These are phyloP conservation scores for Chloroceryle aenea DNA, from an alignment of 2,113 vertebrate genomes.

Conservation along the genomic window DNA sequence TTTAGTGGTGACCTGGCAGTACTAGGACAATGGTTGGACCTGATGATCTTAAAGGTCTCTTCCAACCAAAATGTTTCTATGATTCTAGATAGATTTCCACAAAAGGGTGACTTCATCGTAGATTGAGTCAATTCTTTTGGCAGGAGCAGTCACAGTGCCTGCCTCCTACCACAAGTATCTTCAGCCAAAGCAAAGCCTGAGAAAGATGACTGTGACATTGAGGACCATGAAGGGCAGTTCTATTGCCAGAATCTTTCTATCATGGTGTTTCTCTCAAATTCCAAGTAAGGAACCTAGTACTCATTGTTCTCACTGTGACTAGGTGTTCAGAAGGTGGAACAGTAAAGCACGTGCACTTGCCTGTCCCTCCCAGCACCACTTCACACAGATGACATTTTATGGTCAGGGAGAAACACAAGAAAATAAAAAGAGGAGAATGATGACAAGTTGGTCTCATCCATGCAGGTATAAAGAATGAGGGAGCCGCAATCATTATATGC, in stretches of 20 bases:
- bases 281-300: background rate
- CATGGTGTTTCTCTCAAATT: background rate
- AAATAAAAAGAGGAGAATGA: background rate
- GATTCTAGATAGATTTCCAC: background rate
- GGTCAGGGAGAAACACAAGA: background rate
- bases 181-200: background rate
- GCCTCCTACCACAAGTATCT: background rate
- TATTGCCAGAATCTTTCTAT: background rate
- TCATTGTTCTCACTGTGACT: background rate
- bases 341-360: background rate
- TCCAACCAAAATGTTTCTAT: too few relatives aligned
- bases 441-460: background rate
- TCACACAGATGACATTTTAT: background rate
- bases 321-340: background rate
- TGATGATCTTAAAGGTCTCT: too few relatives aligned
- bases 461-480: background rate
- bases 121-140: background rate
- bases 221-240: background rate
- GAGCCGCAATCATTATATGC: background rate
- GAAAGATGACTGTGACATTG: background rate
- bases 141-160: background rate
- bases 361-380: background rate
- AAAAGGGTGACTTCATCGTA: background rate
- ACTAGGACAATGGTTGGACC: too few relatives aligned
- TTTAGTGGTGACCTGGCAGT: too few relatives aligned